Conservation (phyloP, 2,113 vertebrate genomes). For the Anas platyrhynchos region DNA sequence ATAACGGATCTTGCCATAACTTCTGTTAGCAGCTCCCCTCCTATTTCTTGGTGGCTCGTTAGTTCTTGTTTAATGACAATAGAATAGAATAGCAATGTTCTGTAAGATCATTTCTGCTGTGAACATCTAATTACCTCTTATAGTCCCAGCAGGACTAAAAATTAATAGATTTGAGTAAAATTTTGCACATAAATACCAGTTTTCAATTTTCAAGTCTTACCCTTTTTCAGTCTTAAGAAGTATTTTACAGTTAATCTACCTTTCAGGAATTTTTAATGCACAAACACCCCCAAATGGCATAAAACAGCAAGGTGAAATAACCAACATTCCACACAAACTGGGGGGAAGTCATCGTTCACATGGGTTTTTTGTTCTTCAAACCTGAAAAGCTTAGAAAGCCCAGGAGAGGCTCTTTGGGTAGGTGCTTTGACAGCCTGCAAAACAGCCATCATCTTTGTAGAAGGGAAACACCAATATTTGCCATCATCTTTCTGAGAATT, state of each 20-base stretch:
- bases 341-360: neutral
- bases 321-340: neutral
- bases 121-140: neutral
- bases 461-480: neutral
- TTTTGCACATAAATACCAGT: neutral
- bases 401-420: neutral
- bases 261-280: neutral
- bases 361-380: neutral
- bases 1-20: neutral
- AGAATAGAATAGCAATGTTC: neutral
- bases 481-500: neutral
- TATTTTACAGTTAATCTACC: neutral
- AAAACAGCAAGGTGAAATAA: neutral
- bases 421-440: neutral
- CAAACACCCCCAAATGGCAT: neutral
- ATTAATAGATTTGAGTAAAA: neutral
- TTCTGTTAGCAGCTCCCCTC: neutral
- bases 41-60: neutral
- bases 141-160: neutral
- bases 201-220: neutral
- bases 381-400: neutral
- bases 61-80: conserved; percentile 12
- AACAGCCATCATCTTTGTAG: neutral
- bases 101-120: neutral
- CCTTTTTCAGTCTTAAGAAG: neutral